Base-by-base conservation (phyloP, 2,797 vertebrate genomes). In the Anas bahamensis region DNA sequence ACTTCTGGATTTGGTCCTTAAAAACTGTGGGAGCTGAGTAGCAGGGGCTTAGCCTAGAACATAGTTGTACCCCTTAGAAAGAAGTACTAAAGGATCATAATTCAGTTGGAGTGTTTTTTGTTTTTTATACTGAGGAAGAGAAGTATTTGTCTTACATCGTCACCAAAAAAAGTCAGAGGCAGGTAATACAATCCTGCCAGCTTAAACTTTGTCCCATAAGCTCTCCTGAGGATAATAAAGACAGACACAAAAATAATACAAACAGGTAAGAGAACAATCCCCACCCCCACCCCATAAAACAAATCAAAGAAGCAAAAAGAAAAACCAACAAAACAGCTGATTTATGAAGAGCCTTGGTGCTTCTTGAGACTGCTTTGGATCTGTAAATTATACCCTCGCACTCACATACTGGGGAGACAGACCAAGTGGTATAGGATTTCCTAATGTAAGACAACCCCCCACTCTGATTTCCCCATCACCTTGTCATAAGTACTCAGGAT, bases 61-160 rank as follows among this genome's bases (percentile, higher is more conserved):
- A 53, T 35, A 71, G 53, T 74, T 88, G 53, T 83, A 65, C 15
- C 33, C 57, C 57, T 83, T 21, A 12, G 37, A 86, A 88, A 82
- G 26, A 63, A 88, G 46, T n/a, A 95, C 87, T 87, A 81, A 93
- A 80, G 44, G 76, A 42, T 77, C 24, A 90, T 83, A 60, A 91
- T 83, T 68, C 73, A 75, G 55, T 96, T 84, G 37, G 18, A 91
- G 52, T 53, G 37, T 28, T 77, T 87, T 15, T 41, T 16, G 42
- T 88, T 92, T 90, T 94, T 59, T 94, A 97, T 96, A 97, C 93
- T 94, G 90, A 97, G 91, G 90, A 97, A 91, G 53, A 93, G 61
- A 97, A 97, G 93, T 94, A 95, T 46, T 96, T 92, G 60, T 95
- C 96, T 96, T 94, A 96, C 53, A 97, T 92, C 70, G 88, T 5